Base-by-base conservation (phyloP, 92 coral and sea anemone species). In the Paragorgia papillata region DNA sequence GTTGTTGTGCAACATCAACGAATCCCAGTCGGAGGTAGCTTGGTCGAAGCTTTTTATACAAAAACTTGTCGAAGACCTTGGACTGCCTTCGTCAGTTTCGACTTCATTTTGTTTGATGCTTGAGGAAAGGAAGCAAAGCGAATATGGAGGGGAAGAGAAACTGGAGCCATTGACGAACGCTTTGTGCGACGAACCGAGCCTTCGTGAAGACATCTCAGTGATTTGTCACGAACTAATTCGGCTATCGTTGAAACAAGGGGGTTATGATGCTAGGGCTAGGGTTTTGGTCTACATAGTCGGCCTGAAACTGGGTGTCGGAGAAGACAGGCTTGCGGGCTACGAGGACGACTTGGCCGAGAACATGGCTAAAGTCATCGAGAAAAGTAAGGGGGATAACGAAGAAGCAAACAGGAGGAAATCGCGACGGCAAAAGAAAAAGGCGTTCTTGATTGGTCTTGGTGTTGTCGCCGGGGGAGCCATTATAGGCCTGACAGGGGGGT, bases 401-500 rank as follows among this genome's bases (percentile, higher is more conserved):
- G 73, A 81, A 58, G 63, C 74, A 0, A 61, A 66, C 41, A 73
- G 79, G 57, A 78, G 82, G 57, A 70, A 70, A 57, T 70, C 62
- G 8, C 37, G 35, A 56, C 35, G 77, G 30, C 24, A 32, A 70
- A 87, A 81, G 41, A 79, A 85, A 51, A 78, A 80, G 28, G 86
- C 85, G 29, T 24, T 91, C 9, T 31, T 84, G 48, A 91, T 91
- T 49, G 97, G 89, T 19, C 86, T 91, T 57, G 97, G 97, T 7
- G 94, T 90, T 1, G 39, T 91, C 12, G 87, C 85, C 0, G 94
- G 97, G 2, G 94, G 92, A 14, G 86, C 90, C 9, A 26, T 86
- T 5, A 62, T 89, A 37, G 97, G 97, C 41, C 18, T 87, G 9
- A 89, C 97, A 30, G 97, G 95, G 2, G 91, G 97, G 30, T 69